Evolutionary conservation across 2,888 invertebrate genomes (phyloP).

Genomic region (Drosophila mayaguana): DNA sequence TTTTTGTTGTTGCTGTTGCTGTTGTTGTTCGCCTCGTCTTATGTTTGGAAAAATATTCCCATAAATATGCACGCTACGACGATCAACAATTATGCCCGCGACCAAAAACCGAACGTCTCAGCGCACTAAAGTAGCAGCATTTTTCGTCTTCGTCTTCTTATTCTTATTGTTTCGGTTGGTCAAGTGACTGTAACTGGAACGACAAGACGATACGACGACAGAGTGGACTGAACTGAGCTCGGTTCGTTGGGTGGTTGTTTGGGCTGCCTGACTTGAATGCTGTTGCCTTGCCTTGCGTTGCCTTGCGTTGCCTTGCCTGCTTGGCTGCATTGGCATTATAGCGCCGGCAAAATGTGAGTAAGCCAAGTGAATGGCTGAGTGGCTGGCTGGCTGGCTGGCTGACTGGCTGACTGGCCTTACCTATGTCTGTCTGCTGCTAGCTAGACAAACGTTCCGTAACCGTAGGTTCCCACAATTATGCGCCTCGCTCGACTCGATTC

Average conservation of each 20-base stretch:
- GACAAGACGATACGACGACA: constrained; percentile 55
- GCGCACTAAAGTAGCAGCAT: constrained; percentile 15
- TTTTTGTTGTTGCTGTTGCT: constrained; percentile 31
- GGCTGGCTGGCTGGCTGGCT: constrained; percentile 51
- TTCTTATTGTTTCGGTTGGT: constrained; percentile 85
- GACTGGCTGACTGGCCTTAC: constrained; percentile 59
- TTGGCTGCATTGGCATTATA: constrained; percentile 76
- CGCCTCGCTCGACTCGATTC: constrained; percentile 65
- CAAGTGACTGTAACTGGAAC: constrained; percentile 85
- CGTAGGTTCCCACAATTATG: constrained; percentile 78
- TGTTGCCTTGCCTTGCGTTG: constrained; percentile 46
- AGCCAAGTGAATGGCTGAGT: constrained; percentile 71
- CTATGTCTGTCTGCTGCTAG: constrained; percentile 61
- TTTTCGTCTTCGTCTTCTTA: constrained; percentile 64
- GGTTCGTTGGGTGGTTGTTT: constrained; percentile 36
- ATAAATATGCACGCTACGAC: constrained; percentile 80
- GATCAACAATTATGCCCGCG: constrained; percentile 76
- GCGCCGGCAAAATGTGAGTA: constrained; percentile 73
- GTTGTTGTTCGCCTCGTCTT: constrained; percentile 15
- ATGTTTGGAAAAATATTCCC: constrained; percentile 68
- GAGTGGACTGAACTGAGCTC: constrained; percentile 29
- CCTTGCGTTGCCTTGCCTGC: constrained; percentile 39
- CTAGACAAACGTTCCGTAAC: constrained; percentile 76
- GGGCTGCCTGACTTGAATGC: constrained; percentile 32
- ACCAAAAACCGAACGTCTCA: constrained; percentile 63